Evolutionary conservation across 1,140 invertebrate genomes (phyloP), one percentile per base, ranked within the genome.

Genomic region (Atta colombica): DNA sequence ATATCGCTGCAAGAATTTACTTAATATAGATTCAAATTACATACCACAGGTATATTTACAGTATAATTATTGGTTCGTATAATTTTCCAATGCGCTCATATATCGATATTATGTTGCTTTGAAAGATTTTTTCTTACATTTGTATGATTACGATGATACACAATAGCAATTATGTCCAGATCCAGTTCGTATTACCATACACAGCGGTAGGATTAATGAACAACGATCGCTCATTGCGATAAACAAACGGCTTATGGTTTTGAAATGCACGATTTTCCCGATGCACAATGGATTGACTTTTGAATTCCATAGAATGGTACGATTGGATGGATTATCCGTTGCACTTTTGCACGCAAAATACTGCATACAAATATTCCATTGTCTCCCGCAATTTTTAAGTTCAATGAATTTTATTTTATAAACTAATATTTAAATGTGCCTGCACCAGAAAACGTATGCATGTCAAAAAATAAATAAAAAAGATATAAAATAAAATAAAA

Each of bases 321-420:
- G 21, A 74, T 61, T 60, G 35, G 39, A 49, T 49, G 53, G 68
- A 82, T 82, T 74, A 82, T 82, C 49, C 39, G 35, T 31, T 61
- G 39, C 25, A 82, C 68, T 49, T 82, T 74, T 82, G 25, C 25
- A 60, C 68, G 68, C 25, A 31, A 72, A 74, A 82, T 61, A 49
- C 14, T 61, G 21, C 12, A 69, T 31, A 74, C 35, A 82, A 61
- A 82, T 74, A 74, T 35, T 82, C 25, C 35, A 82, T 49, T 61
- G 68, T 61, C 31, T 49, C 80, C 49, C 68, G 78, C 53, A 71
- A 18, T 81, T 81, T 60, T 81, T 81, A 81, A 81, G 53, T 82
- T 60, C 39, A 74, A 74, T 82, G 3, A 39, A 49, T 82, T 82
- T 82, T 74, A 81, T 78, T 78, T 74, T 53, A 60, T 53, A 58